Evolutionary conservation across 2,888 invertebrate species (phyloP).

Genomic region (Sarcophaga carnaria): DNA sequence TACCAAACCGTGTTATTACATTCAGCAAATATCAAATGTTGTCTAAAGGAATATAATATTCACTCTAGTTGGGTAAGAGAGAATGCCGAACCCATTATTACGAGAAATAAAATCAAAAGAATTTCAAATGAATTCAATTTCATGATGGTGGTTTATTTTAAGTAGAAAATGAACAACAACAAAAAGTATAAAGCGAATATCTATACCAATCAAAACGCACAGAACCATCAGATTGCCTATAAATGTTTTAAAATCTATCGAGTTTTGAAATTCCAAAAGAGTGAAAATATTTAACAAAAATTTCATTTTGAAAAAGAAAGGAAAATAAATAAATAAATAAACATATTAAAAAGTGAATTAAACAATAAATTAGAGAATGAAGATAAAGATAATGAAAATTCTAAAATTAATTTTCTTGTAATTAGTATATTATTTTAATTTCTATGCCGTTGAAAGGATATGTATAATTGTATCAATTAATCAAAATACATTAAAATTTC

Average conservation of each 20-base stretch:
- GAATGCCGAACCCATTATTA: slow-evolving; percentile 18
- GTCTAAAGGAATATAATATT: slow-evolving; percentile 28
- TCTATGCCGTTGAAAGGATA: too few species aligned
- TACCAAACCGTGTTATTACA: slow-evolving; percentile 81
- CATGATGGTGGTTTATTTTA: slow-evolving; percentile 13
- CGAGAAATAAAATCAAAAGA: slow-evolving; percentile 51
- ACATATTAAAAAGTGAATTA: too few species aligned
- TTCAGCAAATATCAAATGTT: slow-evolving; percentile 71
- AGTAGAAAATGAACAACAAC: slow-evolving; percentile 4
- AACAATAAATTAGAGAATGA: background rate
- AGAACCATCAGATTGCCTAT: slow-evolving; percentile 34
- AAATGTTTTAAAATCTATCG: slow-evolving; percentile 41
- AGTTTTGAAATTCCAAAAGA: slow-evolving; percentile 35
- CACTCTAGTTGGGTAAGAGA: slow-evolving; percentile 31
- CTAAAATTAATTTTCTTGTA: too few species aligned
- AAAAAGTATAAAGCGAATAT: background rate
- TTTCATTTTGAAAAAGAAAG: background rate
- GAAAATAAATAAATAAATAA: too few species aligned
- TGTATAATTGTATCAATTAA: too few species aligned
- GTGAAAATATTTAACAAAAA: slow-evolving; percentile 34
- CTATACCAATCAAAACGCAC: background rate
- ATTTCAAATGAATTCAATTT: slow-evolving; percentile 41
- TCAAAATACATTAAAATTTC: too few species aligned
- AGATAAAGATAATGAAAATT: slow-evolving; percentile 19
- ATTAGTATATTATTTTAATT: background rate